phyloP scores from a whole-genome alignment of 2,113 vertebrate genomes.

The Coptodon rendalli region DNA sequence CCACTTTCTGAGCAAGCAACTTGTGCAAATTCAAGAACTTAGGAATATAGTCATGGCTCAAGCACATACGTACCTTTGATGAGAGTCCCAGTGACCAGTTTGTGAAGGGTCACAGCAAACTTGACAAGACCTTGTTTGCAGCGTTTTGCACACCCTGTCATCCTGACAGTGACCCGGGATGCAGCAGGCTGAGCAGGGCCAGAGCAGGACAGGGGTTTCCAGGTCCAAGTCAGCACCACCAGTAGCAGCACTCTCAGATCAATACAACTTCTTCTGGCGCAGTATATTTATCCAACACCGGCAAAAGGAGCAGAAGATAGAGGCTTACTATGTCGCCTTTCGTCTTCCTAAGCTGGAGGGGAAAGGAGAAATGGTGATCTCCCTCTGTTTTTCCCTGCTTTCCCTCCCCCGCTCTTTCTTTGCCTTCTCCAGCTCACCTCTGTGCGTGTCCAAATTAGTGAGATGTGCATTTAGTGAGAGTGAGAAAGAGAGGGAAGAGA shows the following conservation, averaged over 20 bases:
- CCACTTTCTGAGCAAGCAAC: background rate
- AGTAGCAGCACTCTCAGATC: background rate
- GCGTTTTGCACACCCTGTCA: slow-evolving; percentile 83
- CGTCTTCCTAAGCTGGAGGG: slow-evolving; percentile 25
- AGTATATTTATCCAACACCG: background rate
- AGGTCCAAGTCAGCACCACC: background rate
- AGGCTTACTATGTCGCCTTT: background rate
- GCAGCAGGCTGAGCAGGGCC: slow-evolving; percentile 12
- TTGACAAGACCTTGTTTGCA: slow-evolving; percentile 87
- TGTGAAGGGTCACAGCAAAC: slow-evolving; percentile 82
- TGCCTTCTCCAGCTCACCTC: background rate
- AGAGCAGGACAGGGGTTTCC: background rate
- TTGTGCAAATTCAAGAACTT: background rate
- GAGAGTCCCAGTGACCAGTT: slow-evolving; percentile 86
- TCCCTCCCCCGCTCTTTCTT: slow-evolving; percentile 6
- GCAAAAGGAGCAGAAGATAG: background rate
- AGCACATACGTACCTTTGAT: slow-evolving; percentile 80
- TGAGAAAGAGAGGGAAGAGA: background rate
- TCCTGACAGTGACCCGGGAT: slow-evolving; percentile 53
- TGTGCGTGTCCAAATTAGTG: slow-evolving; percentile 31
- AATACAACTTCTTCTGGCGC: background rate
- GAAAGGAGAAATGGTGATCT: slow-evolving; percentile 34
- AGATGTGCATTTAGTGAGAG: background rate
- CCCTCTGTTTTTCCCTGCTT: background rate
- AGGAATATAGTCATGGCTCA: background rate